These are phyloP conservation scores for Felis chaus DNA, from an alignment of 2,113 vertebrate genomes.

Conservation along the genomic window DNA sequence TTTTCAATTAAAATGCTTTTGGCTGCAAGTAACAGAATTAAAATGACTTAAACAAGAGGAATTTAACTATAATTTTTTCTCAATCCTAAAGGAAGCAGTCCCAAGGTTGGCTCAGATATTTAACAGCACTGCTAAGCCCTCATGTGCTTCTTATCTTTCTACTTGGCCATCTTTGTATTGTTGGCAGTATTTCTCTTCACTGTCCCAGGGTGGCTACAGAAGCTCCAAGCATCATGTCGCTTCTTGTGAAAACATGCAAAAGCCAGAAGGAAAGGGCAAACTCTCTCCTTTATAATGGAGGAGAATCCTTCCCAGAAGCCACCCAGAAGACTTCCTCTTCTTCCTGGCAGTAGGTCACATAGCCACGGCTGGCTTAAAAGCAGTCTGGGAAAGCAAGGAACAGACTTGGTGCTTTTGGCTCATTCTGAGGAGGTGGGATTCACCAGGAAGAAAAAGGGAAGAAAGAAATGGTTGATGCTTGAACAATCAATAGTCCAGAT, in stretches of 20 bases:
- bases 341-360: neutral
- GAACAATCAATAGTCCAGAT: neutral
- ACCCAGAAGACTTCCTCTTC: neutral
- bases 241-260: neutral
- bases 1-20: conserved; percentile 25
- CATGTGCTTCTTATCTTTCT: neutral
- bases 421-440: neutral
- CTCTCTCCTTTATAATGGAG: neutral
- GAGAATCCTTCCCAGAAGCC: neutral
- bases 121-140: neutral
- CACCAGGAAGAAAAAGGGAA: neutral
- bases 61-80: neutral
- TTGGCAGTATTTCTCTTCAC: neutral
- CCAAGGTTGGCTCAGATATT: neutral
- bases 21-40: conserved; percentile 37
- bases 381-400: neutral
- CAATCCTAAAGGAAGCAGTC: neutral
- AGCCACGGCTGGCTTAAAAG: neutral
- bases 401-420: neutral
- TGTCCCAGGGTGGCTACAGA: no score
- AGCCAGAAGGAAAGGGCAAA: neutral
- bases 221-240: neutral
- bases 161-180: neutral
- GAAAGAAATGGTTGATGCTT: neutral
- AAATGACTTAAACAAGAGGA: neutral